Conservation (phyloP, 2,797 vertebrate species). For the Uromys caudimaculatus region DNA sequence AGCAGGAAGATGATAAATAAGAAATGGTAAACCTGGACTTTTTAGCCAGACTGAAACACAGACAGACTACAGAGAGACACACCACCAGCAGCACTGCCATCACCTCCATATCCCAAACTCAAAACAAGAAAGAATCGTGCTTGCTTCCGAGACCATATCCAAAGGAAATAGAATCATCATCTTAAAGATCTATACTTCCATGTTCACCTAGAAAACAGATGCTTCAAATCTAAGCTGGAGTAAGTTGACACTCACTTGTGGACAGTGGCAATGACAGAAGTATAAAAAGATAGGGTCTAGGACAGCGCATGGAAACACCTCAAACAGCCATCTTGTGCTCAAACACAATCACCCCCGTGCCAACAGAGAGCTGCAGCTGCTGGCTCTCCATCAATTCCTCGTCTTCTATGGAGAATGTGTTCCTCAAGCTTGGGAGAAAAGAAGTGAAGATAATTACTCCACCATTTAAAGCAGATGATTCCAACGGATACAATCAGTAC, state of each 20-base stretch:
- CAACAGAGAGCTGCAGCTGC: background rate
- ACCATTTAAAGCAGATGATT: background rate
- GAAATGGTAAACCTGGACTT: background rate
- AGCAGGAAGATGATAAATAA: background rate
- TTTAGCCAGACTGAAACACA: background rate
- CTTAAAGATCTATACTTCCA: background rate
- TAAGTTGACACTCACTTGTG: background rate
- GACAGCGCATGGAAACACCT: background rate
- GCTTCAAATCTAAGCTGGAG: background rate
- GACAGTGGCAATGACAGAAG: background rate
- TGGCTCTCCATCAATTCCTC: constrained; percentile 4
- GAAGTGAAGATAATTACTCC: constrained; percentile 55
- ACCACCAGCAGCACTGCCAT: background rate
- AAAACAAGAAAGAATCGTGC: background rate
- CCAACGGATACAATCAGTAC: background rate
- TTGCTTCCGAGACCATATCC: background rate
- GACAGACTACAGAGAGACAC: background rate
- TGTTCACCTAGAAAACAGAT: background rate
- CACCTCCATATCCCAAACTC: background rate
- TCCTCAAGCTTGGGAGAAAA: background rate
- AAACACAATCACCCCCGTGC: constrained; percentile 63
- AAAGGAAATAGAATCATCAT: background rate
- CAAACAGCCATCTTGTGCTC: constrained; percentile 8
- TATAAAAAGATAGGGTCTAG: background rate
- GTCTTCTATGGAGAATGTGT: constrained; percentile 9